phyloP scores from a whole-genome alignment of 2,113 vertebrate genomes.

The Egretta garzetta region DNA sequence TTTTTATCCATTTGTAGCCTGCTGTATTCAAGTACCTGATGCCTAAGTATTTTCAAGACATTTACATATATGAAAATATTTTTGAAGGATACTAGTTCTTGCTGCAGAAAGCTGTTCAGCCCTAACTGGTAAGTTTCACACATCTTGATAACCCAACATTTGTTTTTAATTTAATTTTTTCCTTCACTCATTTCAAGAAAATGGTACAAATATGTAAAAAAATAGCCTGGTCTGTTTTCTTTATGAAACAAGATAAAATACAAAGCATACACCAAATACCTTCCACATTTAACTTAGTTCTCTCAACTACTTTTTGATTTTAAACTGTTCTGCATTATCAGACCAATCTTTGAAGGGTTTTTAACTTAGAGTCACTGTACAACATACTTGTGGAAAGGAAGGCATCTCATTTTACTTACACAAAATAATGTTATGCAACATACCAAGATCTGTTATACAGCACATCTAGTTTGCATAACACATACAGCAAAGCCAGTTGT shows the following conservation, averaged over 20 bases:
- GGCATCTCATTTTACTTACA: not conserved
- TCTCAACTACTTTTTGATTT: not conserved
- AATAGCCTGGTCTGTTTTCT: conserved; percentile 27
- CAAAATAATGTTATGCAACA: not conserved
- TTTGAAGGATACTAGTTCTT: conserved; percentile 1
- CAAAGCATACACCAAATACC: not conserved
- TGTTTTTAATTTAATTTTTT: conserved; percentile 2
- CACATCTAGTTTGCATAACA: not conserved
- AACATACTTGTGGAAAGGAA: not conserved
- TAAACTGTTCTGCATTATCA: not conserved
- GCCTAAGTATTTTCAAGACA: not conserved
- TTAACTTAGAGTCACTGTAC: not conserved
- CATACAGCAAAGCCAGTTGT: not conserved
- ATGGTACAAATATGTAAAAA: conserved; percentile 37
- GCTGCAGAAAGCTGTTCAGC: conserved; percentile 21
- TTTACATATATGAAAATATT: conserved; percentile 14
- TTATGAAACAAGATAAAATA: conserved; percentile 32
- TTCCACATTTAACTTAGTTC: not conserved
- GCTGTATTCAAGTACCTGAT: not conserved
- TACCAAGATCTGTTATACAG: not conserved
- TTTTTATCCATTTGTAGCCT: not conserved
- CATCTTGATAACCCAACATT: conserved; percentile 6
- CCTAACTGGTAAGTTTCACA: not conserved
- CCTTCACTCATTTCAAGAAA: conserved; percentile 49
- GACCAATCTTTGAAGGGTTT: not conserved